Conservation (phyloP, 2,888 invertebrate genomes). For the Idaea dimidiata region DNA sequence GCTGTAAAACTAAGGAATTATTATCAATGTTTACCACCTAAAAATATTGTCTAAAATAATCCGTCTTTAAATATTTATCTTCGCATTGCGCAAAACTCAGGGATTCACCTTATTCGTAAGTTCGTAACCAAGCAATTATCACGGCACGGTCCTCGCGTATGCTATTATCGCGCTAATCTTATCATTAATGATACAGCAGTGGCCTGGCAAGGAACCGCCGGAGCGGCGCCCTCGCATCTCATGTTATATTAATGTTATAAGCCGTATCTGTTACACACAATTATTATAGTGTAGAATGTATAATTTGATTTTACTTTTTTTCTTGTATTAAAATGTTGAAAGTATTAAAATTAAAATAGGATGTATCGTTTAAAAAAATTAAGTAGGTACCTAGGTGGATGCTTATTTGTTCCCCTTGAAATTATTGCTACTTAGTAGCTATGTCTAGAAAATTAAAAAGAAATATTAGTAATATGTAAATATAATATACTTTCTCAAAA, state of each 20-base stretch:
- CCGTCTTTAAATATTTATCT: not conserved
- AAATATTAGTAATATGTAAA: no score
- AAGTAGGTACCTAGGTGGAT: no score
- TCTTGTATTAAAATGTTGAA: not conserved
- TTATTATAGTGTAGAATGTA: constrained; percentile 13
- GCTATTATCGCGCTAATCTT: constrained; percentile 10
- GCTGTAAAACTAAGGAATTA: not conserved
- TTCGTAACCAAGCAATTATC: not conserved
- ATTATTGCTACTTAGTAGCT: no score
- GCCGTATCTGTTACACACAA: constrained; percentile 28
- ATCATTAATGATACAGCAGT: constrained; percentile 16
- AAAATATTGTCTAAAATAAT: not conserved
- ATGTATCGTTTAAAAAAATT: not conserved
- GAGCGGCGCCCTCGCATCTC: constrained; percentile 29
- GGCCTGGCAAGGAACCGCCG: constrained; percentile 9
- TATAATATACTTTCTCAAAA: no score
- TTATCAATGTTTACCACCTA: not conserved
- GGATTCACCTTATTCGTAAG: not conserved
- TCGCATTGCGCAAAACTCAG: not conserved
- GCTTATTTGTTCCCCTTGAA: no score
- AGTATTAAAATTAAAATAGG: not conserved
- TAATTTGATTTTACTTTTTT: not conserved
- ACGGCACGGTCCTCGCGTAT: not conserved
- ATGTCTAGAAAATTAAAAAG: no score
- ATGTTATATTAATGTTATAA: constrained; percentile 31